Conservation (phyloP, 2,797 vertebrate genomes). For the Poeciliopsis paucimaculata region DNA sequence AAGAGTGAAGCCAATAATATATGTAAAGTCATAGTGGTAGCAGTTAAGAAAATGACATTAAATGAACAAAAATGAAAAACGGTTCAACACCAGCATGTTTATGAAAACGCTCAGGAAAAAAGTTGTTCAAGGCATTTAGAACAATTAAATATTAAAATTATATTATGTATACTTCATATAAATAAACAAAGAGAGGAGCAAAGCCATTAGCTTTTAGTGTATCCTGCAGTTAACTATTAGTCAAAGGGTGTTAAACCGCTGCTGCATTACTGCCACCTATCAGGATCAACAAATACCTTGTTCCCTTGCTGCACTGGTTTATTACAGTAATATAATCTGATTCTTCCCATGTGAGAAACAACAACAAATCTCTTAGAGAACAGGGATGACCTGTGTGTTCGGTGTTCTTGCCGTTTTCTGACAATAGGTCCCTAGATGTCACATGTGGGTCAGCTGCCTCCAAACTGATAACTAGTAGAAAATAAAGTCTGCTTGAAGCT, state of each 20-base stretch:
- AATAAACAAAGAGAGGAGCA: background rate
- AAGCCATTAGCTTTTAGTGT: background rate
- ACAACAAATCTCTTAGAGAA: background rate
- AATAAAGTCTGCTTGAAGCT: background rate
- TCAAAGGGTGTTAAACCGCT: background rate
- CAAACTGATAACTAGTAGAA: background rate
- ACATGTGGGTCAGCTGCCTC: background rate
- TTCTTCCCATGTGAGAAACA: background rate
- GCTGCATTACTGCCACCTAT: background rate
- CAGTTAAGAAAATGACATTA: background rate
- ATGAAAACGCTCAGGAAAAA: background rate
- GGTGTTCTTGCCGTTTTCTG: background rate
- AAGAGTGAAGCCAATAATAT: slow-evolving; percentile 12
- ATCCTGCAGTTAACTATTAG: background rate
- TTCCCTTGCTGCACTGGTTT: background rate
- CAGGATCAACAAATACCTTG: background rate
- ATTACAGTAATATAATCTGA: background rate
- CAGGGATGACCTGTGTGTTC: too few species aligned
- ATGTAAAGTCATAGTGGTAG: background rate
- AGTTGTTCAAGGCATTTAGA: background rate
- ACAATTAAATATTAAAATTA: background rate
- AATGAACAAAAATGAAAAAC: background rate
- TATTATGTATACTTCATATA: background rate
- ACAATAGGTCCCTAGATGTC: background rate
- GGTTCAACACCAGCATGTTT: background rate